Evolutionary conservation across 1,140 invertebrate genomes (phyloP).

Genomic region (Conopomorpha cramerella): DNA sequence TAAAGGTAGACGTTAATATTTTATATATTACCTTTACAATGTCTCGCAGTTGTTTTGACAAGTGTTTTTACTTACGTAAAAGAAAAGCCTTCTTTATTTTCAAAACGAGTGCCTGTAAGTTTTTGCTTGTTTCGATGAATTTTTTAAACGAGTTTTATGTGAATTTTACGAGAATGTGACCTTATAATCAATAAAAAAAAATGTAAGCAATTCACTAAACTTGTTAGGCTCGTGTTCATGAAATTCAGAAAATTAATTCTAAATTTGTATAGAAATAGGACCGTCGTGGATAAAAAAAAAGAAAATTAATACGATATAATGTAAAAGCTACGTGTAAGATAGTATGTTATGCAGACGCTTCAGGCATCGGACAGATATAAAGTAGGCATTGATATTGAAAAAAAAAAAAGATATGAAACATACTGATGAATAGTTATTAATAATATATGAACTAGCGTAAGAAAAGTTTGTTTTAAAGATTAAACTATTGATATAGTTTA

Average conservation of each 20-base stretch:
- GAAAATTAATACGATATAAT: slow-evolving; percentile 38
- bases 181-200: slow-evolving; percentile 26
- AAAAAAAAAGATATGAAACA: slow-evolving; percentile 55
- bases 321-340: too few species aligned
- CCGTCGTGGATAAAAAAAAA: slow-evolving; percentile 30
- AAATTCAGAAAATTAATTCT: too few species aligned
- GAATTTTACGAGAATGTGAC: slow-evolving; percentile 18
- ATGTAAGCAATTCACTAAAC: slow-evolving; percentile 23
- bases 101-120: slow-evolving; percentile 40
- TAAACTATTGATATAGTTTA: slow-evolving; percentile 62
- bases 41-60: slow-evolving; percentile 47
- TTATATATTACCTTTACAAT: slow-evolving; percentile 48
- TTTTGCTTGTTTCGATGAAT: slow-evolving; percentile 16
- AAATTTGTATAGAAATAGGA: too few species aligned
- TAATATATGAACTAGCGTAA: slow-evolving; percentile 58
- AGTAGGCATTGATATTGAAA: slow-evolving; percentile 59
- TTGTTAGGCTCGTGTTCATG: slow-evolving; percentile 32
- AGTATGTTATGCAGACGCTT: slow-evolving; percentile 48
- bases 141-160: slow-evolving; percentile 4
- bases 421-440: slow-evolving; percentile 61
- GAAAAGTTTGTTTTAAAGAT: slow-evolving; percentile 59
- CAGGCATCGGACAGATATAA: slow-evolving; percentile 59
- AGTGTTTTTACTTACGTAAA: slow-evolving; percentile 41
- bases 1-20: slow-evolving; percentile 57
- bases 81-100: slow-evolving; percentile 45